Conservation (phyloP, 2,888 invertebrate genomes). For the Therioaphis trifolii region DNA sequence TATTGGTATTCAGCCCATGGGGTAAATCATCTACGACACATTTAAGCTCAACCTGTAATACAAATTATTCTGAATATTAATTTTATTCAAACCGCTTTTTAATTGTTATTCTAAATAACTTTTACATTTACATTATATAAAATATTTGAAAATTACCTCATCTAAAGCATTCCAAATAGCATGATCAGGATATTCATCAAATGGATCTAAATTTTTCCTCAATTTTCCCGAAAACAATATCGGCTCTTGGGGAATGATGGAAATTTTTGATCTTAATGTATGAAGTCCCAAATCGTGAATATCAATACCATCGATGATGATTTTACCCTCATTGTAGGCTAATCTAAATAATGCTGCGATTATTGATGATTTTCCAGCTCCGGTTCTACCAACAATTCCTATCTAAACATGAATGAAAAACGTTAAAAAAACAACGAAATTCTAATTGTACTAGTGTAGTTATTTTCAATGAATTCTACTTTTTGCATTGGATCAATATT, state of each 20-base stretch:
- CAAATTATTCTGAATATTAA: no score
- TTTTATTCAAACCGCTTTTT: no score
- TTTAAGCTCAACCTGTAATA: conserved; percentile 79
- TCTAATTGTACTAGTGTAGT: background rate
- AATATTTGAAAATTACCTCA: conserved; percentile 73
- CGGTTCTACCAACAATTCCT: conserved; percentile 85
- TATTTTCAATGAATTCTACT: conserved; percentile 65
- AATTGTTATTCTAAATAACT: background rate
- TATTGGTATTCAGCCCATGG: conserved; percentile 76
- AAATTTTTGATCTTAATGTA: conserved; percentile 80
- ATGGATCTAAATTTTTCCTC: conserved; percentile 90
- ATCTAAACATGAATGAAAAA: conserved; percentile 71
- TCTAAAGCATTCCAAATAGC: conserved; percentile 86
- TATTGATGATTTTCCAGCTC: conserved; percentile 85
- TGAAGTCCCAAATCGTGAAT: conserved; percentile 79
- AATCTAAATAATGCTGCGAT: conserved; percentile 85
- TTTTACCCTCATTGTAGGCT: conserved; percentile 79
- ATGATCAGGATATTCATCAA: conserved; percentile 81
- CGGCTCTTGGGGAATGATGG: conserved; percentile 88
- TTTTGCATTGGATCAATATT: conserved; percentile 76
- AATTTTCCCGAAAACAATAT: conserved; percentile 88
- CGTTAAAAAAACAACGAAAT: background rate
- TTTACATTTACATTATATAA: background rate
- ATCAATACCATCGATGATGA: conserved; percentile 83
- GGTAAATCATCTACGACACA: conserved; percentile 73